phyloP scores from a whole-genome alignment of 2,113 vertebrate species.

The Pandion haliaetus region DNA sequence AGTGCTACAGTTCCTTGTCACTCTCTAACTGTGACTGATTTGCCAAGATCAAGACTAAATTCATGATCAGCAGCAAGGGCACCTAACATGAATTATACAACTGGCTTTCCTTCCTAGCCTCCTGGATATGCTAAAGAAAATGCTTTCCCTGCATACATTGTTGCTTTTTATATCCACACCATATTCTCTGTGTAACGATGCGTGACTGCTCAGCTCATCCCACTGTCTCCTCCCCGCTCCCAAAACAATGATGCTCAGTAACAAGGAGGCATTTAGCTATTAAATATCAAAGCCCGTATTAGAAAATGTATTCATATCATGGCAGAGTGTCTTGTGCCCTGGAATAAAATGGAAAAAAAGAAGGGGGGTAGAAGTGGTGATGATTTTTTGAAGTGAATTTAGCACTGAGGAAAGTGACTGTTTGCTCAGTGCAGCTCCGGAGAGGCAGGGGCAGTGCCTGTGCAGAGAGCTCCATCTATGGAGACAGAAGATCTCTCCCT shows the following conservation, averaged over 20 bases:
- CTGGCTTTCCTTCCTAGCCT: background rate
- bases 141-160: background rate
- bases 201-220: background rate
- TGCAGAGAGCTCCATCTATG: background rate
- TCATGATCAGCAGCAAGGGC: constrained; percentile 25
- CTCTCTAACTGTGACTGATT: constrained; percentile 42
- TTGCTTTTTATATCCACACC: background rate
- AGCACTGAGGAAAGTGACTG: background rate
- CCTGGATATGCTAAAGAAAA: background rate
- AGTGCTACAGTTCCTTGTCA: background rate
- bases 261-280: background rate
- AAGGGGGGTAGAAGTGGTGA: background rate
- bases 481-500: background rate
- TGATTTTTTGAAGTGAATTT: background rate
- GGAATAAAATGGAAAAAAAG: background rate
- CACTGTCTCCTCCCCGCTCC: background rate
- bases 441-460: background rate
- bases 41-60: constrained; percentile 40
- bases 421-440: background rate
- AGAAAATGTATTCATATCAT: background rate
- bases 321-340: background rate
- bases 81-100: constrained; percentile 43
- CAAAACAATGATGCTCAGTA: background rate
- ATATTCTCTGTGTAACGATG: background rate
- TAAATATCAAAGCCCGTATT: background rate